These are phyloP conservation scores for Phainopepla nitens DNA, from an alignment of 2,113 vertebrate genomes.

Conservation along the genomic window DNA sequence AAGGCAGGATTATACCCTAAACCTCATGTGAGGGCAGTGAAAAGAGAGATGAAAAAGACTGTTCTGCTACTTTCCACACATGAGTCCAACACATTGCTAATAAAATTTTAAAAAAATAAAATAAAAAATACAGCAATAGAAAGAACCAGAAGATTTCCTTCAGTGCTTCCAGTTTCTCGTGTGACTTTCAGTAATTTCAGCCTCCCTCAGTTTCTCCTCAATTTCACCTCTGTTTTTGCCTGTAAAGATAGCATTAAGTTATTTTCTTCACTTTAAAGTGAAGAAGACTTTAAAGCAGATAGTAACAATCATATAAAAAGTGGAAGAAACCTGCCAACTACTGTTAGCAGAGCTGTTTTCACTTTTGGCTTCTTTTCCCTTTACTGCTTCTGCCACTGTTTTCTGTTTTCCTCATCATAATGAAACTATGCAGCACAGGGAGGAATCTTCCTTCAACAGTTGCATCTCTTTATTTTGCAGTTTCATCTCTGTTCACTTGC, in stretches of 20 bases:
- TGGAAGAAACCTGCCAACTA: not conserved
- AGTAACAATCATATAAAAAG: not conserved
- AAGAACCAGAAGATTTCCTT: not conserved
- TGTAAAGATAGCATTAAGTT: not conserved
- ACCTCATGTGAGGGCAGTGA: not conserved
- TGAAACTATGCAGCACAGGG: not conserved
- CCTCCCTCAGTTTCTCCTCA: not conserved
- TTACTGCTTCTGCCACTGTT: not conserved
- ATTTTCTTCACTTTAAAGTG: not conserved
- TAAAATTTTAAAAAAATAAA: not conserved
- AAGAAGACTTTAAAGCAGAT: not conserved
- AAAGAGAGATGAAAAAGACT: not conserved
- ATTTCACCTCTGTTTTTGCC: not conserved
- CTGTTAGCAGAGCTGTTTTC: not conserved
- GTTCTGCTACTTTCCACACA: not conserved
- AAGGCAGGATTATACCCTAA: not conserved
- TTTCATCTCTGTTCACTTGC: not conserved
- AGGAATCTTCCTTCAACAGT: not conserved
- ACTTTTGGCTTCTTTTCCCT: not conserved
- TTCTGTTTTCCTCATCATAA: conserved; percentile 4
- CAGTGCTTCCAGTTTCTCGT: not conserved
- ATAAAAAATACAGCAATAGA: not conserved
- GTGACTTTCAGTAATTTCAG: not conserved
- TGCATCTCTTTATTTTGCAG: not conserved
- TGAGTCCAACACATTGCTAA: not conserved